A percentile compares a stretch with the other conserved stretches of the same genome.
Conservation (phyloP, 2,797 vertebrate genomes). For the Darevskia nairensis region DNA sequence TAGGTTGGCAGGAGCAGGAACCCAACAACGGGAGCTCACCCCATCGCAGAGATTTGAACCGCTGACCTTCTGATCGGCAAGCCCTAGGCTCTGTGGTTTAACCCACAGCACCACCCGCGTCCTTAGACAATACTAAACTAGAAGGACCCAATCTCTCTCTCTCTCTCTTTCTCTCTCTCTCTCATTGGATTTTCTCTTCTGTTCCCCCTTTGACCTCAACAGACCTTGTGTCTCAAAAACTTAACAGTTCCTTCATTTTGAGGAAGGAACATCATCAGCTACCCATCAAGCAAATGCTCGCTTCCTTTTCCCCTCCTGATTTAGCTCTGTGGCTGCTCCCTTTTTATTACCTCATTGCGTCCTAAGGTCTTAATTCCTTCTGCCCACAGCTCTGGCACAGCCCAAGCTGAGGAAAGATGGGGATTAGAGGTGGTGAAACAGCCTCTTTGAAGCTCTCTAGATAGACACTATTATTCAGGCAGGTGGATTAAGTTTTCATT, state of each 20-base stretch:
- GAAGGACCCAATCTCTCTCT: too few species aligned
- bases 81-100: too few species aligned
- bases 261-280: neutral
- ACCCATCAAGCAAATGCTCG: neutral
- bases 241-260: neutral
- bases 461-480: constrained; percentile 16
- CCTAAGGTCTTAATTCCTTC: neutral
- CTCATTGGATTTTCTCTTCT: too few species aligned
- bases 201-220: too few species aligned
- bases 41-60: too few species aligned
- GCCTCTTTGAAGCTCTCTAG: neutral
- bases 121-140: too few species aligned
- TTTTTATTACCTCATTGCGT: too few species aligned
- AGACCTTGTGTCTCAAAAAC: neutral
- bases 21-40: too few species aligned
- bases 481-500: constrained; percentile 49
- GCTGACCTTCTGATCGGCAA: too few species aligned
- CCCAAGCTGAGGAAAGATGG: neutral
- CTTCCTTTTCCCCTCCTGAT: neutral
- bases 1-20: too few species aligned
- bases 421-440: constrained; percentile 12
- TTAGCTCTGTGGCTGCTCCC: neutral
- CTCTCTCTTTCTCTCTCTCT: too few species aligned
- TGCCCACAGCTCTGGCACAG: neutral
- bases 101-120: too few species aligned